Evolutionary conservation across 2,797 vertebrate species (phyloP), one percentile per base, ranked within the genome.

Genomic region (Tauraco hartlaubi): DNA sequence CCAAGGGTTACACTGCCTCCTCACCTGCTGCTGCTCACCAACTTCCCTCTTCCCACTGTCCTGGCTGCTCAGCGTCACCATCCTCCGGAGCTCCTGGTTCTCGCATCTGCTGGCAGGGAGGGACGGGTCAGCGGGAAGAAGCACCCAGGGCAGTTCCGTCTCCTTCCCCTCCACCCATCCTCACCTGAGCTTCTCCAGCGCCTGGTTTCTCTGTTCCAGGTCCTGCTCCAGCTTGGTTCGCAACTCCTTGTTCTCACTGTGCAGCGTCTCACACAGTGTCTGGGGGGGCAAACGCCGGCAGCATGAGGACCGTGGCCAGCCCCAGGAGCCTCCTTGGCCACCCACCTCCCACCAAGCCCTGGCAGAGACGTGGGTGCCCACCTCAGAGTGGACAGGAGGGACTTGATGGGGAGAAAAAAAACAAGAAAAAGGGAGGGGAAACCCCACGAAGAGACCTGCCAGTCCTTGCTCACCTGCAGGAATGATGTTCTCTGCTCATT

Each of bases 261-360:
- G 98, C 81, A 99, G 98, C 15, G 99, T 99, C 96, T 99, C 99
- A 85, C 99, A 99, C 48, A 99, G 98, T 0, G 99, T 99, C 99
- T 99, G 87, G 5, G 15, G 76, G 79, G 48, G 31, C 3, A 49
- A 93, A 85, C 8, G 20, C 4, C 4, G 3, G 15, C 39, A 71
- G 58, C 2, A 1, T 75, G 59, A 80, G 18, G 21, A 28, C 14
- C 5, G 2, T 0, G 5, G 67, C 18, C 52, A 63, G 55, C 17
- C 54, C 41, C 31, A n/a, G n/a, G 18, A 62, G 43, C 52, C 61
- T 51, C 35, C 23, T 10, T n/a, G 43, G 51, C 18, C 74, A 66
- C 66, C 26, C 51, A 46, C 46, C 48, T 90, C 68, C 35, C 52
- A 52, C 55, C 74, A 28, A 54, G 21, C 43, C 41, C 52, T 1